Base-by-base conservation (phyloP, 2,888 invertebrate species). In the Conchocele bisecta region DNA sequence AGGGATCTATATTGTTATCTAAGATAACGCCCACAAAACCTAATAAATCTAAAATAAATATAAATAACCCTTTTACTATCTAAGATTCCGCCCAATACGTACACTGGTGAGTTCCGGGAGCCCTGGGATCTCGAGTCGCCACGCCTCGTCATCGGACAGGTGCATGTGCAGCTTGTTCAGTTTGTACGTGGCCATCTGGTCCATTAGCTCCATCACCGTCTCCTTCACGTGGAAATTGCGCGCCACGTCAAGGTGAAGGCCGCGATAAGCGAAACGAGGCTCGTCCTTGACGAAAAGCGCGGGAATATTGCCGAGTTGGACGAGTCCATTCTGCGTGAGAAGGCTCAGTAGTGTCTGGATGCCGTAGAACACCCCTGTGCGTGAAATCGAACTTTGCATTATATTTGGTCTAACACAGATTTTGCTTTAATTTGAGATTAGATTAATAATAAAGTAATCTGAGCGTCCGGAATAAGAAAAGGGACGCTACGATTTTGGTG, bases 101-200 rank as follows among this genome's bases (percentile, higher is more conserved):
- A 88, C 88, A 70, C 79, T 44, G 5, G 86, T 87, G 3, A 89
- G 70, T 64, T 89, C 88, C 5, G 82, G 81, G 6, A 89, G 70
- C 1, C 74, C 84, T 0, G 86, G 85, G 1, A 89, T 86, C 48
- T 89, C 84, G 2, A 89, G 66, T 51, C 89, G 73, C 88, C 88
- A 89, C 9, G 83, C 88, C 58, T 89, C 87, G 60, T 89, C 89
- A 61, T 89, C 89, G 3, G 86, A 73, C 22, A 89, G 72, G 61
- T 88, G 89, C 5, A 89, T 69, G 51, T 89, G 88, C 1, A 89
- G 75, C 48, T 81, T 82, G 70, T 89, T 88, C 63, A 89, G 53
- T 68, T 89, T 89, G 66, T 88, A 89, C 77, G 79, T 78, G 0
- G 84, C 83, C 88, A 89, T 88, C 9, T 75, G 81, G n/a, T 88